Evolutionary conservation across 2,797 vertebrate species (phyloP).

Genomic region (Delichon dasypus): DNA sequence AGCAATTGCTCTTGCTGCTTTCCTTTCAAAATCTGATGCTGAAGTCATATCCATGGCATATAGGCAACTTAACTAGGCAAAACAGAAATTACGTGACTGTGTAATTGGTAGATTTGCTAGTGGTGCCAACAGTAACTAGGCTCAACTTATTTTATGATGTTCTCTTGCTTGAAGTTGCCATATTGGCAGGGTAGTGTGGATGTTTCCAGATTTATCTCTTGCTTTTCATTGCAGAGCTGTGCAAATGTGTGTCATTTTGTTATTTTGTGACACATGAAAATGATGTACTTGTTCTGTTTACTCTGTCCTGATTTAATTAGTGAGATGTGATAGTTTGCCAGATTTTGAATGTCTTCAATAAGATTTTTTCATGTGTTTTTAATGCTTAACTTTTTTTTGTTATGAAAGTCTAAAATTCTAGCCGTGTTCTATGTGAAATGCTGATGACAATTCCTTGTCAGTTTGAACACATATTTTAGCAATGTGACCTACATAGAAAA

Average conservation of each 20-base stretch:
- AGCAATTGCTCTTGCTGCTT: background rate
- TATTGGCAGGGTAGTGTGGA: constrained; percentile 32
- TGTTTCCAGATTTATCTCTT: constrained; percentile 64
- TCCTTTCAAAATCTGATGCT: background rate
- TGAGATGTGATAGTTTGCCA: constrained; percentile 33
- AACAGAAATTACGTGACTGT: constrained; percentile 1
- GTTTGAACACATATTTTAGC: background rate
- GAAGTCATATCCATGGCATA: background rate
- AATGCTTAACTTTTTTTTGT: constrained; percentile 19
- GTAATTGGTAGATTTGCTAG: constrained; percentile 1
- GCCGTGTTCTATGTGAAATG: constrained; percentile 12
- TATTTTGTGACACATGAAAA: constrained; percentile 72
- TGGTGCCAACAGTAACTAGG: background rate
- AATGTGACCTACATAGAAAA: background rate
- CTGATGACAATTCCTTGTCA: constrained; percentile 1
- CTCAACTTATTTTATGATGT: background rate
- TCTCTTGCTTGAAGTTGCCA: constrained; percentile 48
- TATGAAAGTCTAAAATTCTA: constrained; percentile 12
- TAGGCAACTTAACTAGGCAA: constrained; percentile 25
- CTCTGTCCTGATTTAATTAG: constrained; percentile 67
- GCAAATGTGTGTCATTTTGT: constrained; percentile 72
- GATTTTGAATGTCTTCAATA: constrained; percentile 10
- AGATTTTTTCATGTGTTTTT: constrained; percentile 8
- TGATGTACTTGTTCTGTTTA: constrained; percentile 74
- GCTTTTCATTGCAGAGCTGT: constrained; percentile 74